Evolutionary conservation across 1,140 invertebrate species (phyloP).

Genomic region (Sweltsa coloradensis): DNA sequence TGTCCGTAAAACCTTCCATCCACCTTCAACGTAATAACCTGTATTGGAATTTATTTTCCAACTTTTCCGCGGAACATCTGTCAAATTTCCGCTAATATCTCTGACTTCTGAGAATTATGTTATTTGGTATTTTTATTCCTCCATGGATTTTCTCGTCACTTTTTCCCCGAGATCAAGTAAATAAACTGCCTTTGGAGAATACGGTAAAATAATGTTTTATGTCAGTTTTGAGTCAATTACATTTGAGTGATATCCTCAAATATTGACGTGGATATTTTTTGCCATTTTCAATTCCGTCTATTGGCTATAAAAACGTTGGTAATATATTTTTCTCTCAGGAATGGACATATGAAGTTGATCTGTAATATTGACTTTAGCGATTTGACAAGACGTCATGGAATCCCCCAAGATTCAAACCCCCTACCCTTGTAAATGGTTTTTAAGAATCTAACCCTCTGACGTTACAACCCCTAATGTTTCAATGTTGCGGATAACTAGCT

Average conservation of each 20-base stretch:
- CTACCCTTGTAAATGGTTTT: background rate
- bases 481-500: conserved; percentile 5
- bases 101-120: too few relatives aligned
- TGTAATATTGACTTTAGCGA: conserved; percentile 10
- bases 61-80: too few relatives aligned
- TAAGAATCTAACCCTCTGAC: conserved; percentile 2
- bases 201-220: too few relatives aligned
- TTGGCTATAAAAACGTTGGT: background rate
- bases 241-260: conserved; percentile 1
- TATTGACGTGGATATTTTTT: conserved; percentile 5
- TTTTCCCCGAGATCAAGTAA: too few relatives aligned
- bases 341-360: background rate
- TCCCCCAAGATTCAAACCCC: background rate
- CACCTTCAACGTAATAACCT: too few relatives aligned
- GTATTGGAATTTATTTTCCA: too few relatives aligned
- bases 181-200: too few relatives aligned
- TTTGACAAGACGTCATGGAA: conserved; percentile 3
- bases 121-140: too few relatives aligned
- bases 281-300: conserved; percentile 2
- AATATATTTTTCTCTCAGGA: background rate
- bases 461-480: background rate
- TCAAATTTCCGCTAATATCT: too few relatives aligned
- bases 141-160: too few relatives aligned
- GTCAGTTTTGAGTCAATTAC: too few relatives aligned
- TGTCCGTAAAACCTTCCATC: too few relatives aligned